Evolutionary conservation across 1,140 invertebrate species (phyloP).

Genomic region (Drosophila dunni): DNA sequence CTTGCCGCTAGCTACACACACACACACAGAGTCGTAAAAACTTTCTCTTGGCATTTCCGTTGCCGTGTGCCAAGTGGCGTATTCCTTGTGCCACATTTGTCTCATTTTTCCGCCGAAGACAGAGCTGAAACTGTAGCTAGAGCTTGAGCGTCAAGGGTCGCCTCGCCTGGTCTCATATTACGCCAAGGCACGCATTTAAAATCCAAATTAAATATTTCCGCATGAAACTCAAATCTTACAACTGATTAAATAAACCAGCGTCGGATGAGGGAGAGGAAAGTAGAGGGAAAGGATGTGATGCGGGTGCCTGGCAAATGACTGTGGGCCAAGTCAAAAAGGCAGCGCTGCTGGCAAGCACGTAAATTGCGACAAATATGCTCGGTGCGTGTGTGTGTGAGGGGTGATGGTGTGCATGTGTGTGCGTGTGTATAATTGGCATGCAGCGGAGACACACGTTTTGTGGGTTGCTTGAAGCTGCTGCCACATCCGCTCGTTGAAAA

Average conservation of each 20-base stretch:
- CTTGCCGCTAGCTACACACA: constrained; percentile 28
- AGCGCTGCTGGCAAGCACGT: constrained; percentile 53
- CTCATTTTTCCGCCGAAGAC: constrained; percentile 56
- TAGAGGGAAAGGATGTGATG: neutral
- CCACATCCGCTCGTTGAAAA: constrained; percentile 33
- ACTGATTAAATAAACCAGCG: constrained; percentile 78
- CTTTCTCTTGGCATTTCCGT: constrained; percentile 45
- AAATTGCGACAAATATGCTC: constrained; percentile 69
- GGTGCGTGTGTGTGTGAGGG: neutral
- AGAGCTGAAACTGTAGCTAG: constrained; percentile 9
- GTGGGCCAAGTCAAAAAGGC: constrained; percentile 71
- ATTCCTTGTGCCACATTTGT: constrained; percentile 57
- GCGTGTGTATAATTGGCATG: constrained; percentile 67
- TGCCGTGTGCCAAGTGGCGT: constrained; percentile 9
- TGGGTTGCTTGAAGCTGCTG: constrained; percentile 16
- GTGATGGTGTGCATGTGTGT: neutral
- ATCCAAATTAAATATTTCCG: constrained; percentile 83
- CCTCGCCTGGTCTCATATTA: constrained; percentile 56
- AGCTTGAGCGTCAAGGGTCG: constrained; percentile 58
- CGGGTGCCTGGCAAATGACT: constrained; percentile 38
- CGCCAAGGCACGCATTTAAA: constrained; percentile 78
- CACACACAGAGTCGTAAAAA: constrained; percentile 49
- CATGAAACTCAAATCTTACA: constrained; percentile 82
- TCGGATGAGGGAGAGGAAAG: constrained; percentile 21
- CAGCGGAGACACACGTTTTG: constrained; percentile 56